phyloP scores from a whole-genome alignment of 2,888 invertebrate species.

The Hydroisotoma schaefferi region DNA sequence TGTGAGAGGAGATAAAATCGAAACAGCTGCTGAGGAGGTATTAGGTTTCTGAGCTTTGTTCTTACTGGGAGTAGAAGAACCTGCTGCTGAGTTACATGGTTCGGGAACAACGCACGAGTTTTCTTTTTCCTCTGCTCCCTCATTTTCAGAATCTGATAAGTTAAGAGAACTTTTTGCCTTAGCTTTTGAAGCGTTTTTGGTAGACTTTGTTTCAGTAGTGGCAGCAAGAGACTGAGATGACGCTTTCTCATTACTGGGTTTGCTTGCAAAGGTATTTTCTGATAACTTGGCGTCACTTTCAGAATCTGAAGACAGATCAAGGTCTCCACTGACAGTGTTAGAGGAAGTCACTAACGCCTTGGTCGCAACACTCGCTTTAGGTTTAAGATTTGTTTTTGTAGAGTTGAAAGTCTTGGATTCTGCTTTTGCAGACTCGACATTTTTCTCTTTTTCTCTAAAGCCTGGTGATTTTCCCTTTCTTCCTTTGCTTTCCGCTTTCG shows the following conservation, averaged over 20 bases:
- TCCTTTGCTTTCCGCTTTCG: constrained; percentile 45
- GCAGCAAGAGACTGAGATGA: constrained; percentile 8
- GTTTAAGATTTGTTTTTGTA: constrained; percentile 40
- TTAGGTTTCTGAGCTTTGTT: constrained; percentile 9
- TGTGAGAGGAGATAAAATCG: constrained; percentile 43
- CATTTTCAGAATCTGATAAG: constrained; percentile 44
- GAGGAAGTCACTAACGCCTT: constrained; percentile 16
- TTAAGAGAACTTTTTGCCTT: constrained; percentile 44
- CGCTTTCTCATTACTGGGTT: constrained; percentile 1
- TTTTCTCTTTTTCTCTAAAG: constrained; percentile 30
- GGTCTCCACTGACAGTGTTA: constrained; percentile 12
- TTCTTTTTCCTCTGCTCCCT: constrained; percentile 45
- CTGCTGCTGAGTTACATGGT: constrained; percentile 11
- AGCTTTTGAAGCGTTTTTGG: constrained; percentile 56
- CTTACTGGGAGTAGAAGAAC: constrained; percentile 12
- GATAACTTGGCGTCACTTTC: constrained; percentile 25
- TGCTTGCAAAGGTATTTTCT: neutral
- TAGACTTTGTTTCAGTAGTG: constrained; percentile 15
- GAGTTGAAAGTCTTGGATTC: constrained; percentile 4
- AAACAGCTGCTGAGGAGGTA: constrained; percentile 4
- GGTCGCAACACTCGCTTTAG: constrained; percentile 31
- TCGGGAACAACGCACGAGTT: constrained; percentile 32
- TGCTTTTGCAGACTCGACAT: constrained; percentile 16
- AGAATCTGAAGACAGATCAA: constrained; percentile 43
- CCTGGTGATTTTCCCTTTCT: constrained; percentile 47